Evolutionary conservation across 1,140 invertebrate species (phyloP).

Genomic region (Chironomus striatipennis): DNA sequence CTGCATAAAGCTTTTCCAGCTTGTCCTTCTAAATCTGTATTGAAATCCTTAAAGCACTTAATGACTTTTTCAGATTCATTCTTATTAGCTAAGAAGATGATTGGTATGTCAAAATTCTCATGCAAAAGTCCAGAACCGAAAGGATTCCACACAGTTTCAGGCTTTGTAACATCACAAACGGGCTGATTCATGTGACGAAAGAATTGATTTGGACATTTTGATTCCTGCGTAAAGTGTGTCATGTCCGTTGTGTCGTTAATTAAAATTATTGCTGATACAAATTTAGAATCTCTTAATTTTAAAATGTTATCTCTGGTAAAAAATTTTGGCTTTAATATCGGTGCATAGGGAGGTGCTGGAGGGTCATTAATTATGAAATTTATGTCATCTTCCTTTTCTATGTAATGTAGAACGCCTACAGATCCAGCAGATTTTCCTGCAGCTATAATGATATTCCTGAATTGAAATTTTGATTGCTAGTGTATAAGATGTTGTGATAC

Average conservation of each 20-base stretch:
- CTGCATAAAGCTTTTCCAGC: slow-evolving; percentile 69
- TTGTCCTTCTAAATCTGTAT: slow-evolving; percentile 50
- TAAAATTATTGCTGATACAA: slow-evolving; percentile 47
- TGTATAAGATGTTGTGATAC: slow-evolving; percentile 35
- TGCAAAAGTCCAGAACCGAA: slow-evolving; percentile 62
- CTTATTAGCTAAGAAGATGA: slow-evolving; percentile 61
- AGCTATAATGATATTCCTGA: slow-evolving; percentile 29
- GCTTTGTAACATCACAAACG: slow-evolving; percentile 38
- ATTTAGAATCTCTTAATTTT: slow-evolving; percentile 37
- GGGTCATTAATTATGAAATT: slow-evolving; percentile 61
- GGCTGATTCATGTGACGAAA: slow-evolving; percentile 47
- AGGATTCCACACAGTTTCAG: slow-evolving; percentile 63
- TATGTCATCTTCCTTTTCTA: slow-evolving; percentile 53
- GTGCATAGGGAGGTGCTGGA: slow-evolving; percentile 61
- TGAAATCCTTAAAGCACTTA: slow-evolving; percentile 49
- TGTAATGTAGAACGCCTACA: slow-evolving; percentile 73
- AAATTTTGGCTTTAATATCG: slow-evolving; percentile 52
- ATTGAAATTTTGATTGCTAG: background rate
- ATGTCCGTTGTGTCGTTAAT: slow-evolving; percentile 42
- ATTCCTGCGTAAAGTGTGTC: slow-evolving; percentile 57
- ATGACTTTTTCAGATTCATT: slow-evolving; percentile 51
- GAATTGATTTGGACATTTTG: slow-evolving; percentile 73
- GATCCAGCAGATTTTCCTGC: slow-evolving; percentile 59
- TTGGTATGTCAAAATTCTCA: slow-evolving; percentile 73
- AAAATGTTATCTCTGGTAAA: slow-evolving; percentile 49